Evolutionary conservation across 2,888 invertebrate species (phyloP).

Genomic region (Chrysina gloriosa): DNA sequence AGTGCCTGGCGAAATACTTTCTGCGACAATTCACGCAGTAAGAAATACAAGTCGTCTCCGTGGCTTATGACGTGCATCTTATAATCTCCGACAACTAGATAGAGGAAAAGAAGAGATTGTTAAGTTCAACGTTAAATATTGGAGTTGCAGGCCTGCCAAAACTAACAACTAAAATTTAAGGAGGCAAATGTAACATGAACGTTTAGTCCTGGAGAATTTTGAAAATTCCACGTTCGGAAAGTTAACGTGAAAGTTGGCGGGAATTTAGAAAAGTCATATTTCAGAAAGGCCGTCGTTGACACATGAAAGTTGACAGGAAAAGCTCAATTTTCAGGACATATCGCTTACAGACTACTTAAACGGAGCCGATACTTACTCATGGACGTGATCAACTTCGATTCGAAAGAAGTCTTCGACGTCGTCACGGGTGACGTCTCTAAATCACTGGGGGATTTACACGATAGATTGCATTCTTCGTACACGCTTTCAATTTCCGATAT

Average conservation of each 20-base stretch:
- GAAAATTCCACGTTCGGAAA: too few relatives aligned
- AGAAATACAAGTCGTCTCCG: constrained; percentile 7
- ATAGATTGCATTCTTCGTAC: constrained; percentile 15
- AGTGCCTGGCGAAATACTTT: constrained; percentile 2
- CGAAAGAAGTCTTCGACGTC: neutral
- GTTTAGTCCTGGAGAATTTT: too few relatives aligned
- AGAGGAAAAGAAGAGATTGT: neutral
- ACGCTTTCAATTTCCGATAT: neutral
- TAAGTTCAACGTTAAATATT: neutral
- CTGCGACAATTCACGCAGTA: constrained; percentile 18
- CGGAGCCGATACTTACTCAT: constrained; percentile 15
- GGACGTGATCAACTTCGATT: neutral
- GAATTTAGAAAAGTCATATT: too few relatives aligned
- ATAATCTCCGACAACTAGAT: constrained; percentile 8
- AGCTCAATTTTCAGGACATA: too few relatives aligned
- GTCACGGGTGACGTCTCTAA: neutral
- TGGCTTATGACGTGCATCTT: constrained; percentile 23
- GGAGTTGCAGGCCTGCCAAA: too few relatives aligned
- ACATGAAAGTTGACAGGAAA: too few relatives aligned
- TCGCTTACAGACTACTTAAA: too few relatives aligned
- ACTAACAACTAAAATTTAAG: too few relatives aligned
- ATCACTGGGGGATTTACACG: neutral
- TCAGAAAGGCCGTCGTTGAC: too few relatives aligned
- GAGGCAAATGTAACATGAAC: too few relatives aligned
- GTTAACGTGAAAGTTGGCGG: too few relatives aligned